Evolutionary conservation across 2,113 vertebrate species (phyloP).

Genomic region (Colistium nudipinnis): DNA sequence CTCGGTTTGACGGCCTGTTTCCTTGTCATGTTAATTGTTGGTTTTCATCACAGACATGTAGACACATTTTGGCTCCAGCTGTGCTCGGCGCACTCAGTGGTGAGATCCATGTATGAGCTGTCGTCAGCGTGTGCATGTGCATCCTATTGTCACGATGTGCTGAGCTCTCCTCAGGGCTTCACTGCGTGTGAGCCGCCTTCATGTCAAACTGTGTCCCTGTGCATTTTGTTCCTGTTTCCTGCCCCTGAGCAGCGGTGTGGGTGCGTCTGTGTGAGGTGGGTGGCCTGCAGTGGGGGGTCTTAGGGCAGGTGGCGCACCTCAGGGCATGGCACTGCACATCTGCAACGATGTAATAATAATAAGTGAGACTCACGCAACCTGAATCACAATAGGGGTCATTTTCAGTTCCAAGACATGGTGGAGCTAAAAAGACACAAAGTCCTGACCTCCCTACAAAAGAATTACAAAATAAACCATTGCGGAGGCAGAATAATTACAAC

Average conservation of each 20-base stretch:
- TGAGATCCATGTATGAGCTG: constrained; percentile 17
- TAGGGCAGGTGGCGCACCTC: constrained; percentile 59
- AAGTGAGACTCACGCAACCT: constrained; percentile 11
- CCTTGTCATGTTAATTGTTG: constrained; percentile 50
- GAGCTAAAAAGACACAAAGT: neutral
- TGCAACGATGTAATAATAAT: constrained; percentile 33
- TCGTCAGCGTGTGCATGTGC: constrained; percentile 22
- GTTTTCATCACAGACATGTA: constrained; percentile 44
- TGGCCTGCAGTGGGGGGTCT: constrained; percentile 32
- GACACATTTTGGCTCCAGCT: constrained; percentile 52
- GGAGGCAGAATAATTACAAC: neutral
- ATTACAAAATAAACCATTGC: no score
- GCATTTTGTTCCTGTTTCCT: constrained; percentile 37
- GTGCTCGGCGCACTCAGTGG: constrained; percentile 5
- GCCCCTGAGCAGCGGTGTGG: constrained; percentile 41
- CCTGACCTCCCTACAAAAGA: constrained; percentile 3
- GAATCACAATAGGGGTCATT: neutral
- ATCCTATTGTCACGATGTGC: constrained; percentile 23
- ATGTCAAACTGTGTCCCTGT: constrained; percentile 46
- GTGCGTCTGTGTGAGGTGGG: constrained; percentile 40
- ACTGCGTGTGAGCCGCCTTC: constrained; percentile 38
- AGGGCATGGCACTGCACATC: constrained; percentile 20
- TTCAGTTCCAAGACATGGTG: neutral
- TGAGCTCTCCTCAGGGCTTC: constrained; percentile 52
- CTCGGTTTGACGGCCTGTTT: constrained; percentile 19